These are phyloP conservation scores for Marmota flaviventris DNA, from an alignment of 2,113 vertebrate species.

Conservation along the genomic window DNA sequence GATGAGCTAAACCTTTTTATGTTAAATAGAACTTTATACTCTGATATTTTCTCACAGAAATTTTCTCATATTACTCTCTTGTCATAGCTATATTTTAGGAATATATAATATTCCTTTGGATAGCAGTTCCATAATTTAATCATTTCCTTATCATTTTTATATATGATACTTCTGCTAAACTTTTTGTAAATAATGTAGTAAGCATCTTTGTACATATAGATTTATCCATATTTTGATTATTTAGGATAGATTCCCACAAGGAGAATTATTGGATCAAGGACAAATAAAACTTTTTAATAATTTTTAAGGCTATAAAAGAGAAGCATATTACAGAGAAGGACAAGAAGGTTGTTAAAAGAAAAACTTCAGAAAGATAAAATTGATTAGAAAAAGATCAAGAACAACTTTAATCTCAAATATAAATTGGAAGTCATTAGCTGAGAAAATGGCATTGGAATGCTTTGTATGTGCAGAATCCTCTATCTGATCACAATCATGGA, in stretches of 20 bases:
- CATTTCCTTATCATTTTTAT: conserved; percentile 24
- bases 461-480: neutral
- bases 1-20: neutral
- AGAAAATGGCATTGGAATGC: neutral
- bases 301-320: neutral
- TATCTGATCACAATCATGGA: neutral
- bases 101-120: neutral
- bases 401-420: neutral
- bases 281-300: neutral
- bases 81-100: neutral
- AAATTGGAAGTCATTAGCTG: neutral
- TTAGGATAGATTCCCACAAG: neutral
- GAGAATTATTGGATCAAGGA: conserved; percentile 14
- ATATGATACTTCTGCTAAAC: neutral
- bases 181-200: neutral
- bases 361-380: conserved; percentile 29
- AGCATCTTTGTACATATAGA: neutral
- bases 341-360: conserved; percentile 37
- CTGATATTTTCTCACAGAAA: neutral
- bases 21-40: neutral
- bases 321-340: neutral
- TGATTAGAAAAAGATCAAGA: neutral
- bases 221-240: conserved; percentile 1
- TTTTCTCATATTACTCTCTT: neutral
- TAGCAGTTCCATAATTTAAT: neutral